Evolutionary conservation across 1,140 invertebrate species (phyloP).

Genomic region (Drosophila watanabei): DNA sequence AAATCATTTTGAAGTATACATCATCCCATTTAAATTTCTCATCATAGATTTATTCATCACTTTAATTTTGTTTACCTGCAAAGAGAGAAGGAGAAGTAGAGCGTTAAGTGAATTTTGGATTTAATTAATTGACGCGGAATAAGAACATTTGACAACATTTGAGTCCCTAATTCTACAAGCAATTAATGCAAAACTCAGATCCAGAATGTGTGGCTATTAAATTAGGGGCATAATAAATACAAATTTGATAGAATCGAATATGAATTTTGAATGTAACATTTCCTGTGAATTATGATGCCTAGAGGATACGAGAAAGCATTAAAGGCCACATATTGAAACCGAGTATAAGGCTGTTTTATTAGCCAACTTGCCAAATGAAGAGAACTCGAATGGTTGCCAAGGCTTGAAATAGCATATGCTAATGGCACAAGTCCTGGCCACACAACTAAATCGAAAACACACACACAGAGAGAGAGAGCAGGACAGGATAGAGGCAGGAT

Average conservation of each 20-base stretch:
- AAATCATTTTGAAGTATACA: not conserved
- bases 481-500: not conserved
- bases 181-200: slow-evolving; percentile 13
- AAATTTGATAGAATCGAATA: slow-evolving; percentile 10
- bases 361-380: slow-evolving; percentile 21
- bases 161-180: slow-evolving; percentile 10
- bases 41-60: not conserved
- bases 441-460: slow-evolving; percentile 19
- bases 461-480: not conserved
- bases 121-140: slow-evolving; percentile 35
- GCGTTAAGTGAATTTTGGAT: slow-evolving; percentile 5
- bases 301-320: no score
- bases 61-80: slow-evolving; percentile 36
- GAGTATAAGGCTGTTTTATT: slow-evolving; percentile 27
- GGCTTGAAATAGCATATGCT: slow-evolving; percentile 33
- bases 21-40: no score
- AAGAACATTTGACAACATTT: slow-evolving; percentile 23
- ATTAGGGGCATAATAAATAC: slow-evolving; percentile 35
- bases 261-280: slow-evolving; percentile 32
- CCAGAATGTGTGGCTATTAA: slow-evolving; percentile 22
- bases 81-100: not conserved
- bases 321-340: slow-evolving; percentile 15
- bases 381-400: slow-evolving; percentile 11
- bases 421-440: slow-evolving; percentile 21
- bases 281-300: slow-evolving; percentile 33